Percentiles rank a stretch among this genome's conserved stretches.
These are phyloP conservation scores for Neodiprion pinetum DNA, from an alignment of 1,140 invertebrate species.

Conservation along the genomic window DNA sequence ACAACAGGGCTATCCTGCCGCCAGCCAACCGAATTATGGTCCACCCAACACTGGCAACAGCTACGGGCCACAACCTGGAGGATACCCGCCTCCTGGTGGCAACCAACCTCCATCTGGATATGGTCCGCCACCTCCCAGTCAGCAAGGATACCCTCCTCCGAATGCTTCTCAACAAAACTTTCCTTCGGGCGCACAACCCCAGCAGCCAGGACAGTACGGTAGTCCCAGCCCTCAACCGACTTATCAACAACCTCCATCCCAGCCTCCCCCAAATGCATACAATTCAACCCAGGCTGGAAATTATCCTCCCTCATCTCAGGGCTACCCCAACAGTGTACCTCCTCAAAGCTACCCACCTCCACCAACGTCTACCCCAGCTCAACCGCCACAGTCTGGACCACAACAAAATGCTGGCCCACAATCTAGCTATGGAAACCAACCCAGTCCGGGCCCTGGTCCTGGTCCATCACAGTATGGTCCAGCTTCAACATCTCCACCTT, in stretches of 20 bases:
- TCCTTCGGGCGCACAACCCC: conserved; percentile 45
- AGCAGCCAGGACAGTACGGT: conserved; percentile 55
- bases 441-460: conserved; percentile 55
- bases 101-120: conserved; percentile 54
- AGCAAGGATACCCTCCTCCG: conserved; percentile 55
- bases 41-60: conserved; percentile 56
- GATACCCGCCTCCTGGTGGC: conserved; percentile 50
- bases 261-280: conserved; percentile 57
- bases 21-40: conserved; percentile 55
- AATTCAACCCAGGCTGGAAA: conserved; percentile 50
- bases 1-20: conserved; percentile 51
- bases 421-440: conserved; percentile 53
- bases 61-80: conserved; percentile 55
- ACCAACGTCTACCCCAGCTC: conserved; percentile 48
- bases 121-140: conserved; percentile 57
- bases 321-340: conserved; percentile 56
- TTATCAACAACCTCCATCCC: conserved; percentile 55
- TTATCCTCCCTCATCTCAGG: conserved; percentile 57
- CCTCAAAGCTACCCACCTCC: conserved; percentile 56
- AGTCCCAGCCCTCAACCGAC: conserved; percentile 56
- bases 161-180: conserved; percentile 55
- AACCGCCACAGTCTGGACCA: conserved; percentile 49
- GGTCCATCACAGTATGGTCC: conserved; percentile 51
- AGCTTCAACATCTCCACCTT: conserved; percentile 54
- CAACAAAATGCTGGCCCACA: conserved; percentile 51